Percentiles rank a stretch among this genome's conserved stretches.
These are phyloP conservation scores for Pycnomerus fuliginosus DNA, from an alignment of 2,888 invertebrate species.

Conservation along the genomic window DNA sequence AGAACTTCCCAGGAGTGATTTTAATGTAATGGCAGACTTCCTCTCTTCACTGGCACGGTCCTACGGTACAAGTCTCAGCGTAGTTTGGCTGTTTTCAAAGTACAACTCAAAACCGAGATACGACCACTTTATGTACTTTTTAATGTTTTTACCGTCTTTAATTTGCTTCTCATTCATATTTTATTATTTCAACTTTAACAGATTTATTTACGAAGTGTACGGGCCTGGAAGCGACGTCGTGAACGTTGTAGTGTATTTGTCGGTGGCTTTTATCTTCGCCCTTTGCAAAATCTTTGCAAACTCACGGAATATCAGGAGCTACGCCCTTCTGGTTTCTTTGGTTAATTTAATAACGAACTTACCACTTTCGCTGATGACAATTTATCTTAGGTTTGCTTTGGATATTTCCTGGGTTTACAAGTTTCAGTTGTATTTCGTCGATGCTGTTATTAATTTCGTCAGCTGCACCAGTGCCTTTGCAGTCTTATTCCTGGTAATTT, in stretches of 20 bases:
- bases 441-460: constrained; percentile 11
- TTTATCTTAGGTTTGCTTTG: constrained; percentile 19
- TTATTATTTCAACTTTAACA: constrained; percentile 11
- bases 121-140: constrained; percentile 5
- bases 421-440: constrained; percentile 19
- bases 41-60: constrained; percentile 6
- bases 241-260: constrained; percentile 10
- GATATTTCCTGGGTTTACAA: constrained; percentile 16
- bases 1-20: constrained; percentile 5
- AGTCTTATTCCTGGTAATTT: constrained; percentile 9
- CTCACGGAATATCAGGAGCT: no score
- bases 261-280: constrained; percentile 8
- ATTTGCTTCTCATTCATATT: constrained; percentile 7
- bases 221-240: constrained; percentile 15
- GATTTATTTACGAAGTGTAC: constrained; percentile 16
- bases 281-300: constrained; percentile 9
- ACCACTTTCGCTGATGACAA: constrained; percentile 13
- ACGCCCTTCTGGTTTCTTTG: constrained; percentile 13
- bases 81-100: constrained; percentile 13
- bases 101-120: constrained; percentile 4
- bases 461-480: constrained; percentile 15
- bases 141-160: constrained; percentile 7
- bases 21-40: constrained; percentile 8
- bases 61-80: constrained; percentile 12
- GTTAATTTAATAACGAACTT: constrained; percentile 19